Conservation (phyloP, 2,888 invertebrate genomes). For the Ophioninae sp. region DNA sequence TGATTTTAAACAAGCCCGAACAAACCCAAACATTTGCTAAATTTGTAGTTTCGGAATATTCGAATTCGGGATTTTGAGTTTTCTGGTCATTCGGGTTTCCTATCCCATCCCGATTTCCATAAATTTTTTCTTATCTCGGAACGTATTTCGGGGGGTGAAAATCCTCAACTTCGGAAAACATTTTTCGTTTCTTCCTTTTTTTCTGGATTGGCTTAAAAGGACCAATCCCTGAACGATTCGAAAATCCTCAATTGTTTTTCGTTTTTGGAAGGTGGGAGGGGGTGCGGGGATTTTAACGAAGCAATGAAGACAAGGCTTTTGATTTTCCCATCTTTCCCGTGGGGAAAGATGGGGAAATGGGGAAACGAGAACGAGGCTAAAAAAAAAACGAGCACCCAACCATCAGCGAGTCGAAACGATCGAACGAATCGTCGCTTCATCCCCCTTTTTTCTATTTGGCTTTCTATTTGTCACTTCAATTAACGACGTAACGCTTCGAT, state of each 20-base stretch:
- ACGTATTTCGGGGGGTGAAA: conserved; percentile 48
- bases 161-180: conserved; percentile 59
- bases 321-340: no score
- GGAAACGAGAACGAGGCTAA: neutral
- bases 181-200: conserved; percentile 24
- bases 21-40: no score
- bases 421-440: conserved; percentile 2
- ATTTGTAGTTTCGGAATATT: no score
- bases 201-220: conserved; percentile 26
- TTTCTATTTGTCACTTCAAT: conserved; percentile 24
- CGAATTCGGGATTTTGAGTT: no score
- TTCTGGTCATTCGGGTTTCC: no score
- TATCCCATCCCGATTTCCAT: no score
- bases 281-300: no score
- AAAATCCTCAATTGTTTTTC: no score
- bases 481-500: conserved; percentile 57
- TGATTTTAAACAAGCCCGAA: no score
- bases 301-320: no score
- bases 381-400: neutral
- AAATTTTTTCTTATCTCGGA: conserved; percentile 31
- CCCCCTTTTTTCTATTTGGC: neutral
- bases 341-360: no score
- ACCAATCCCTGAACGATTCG: conserved; percentile 11
- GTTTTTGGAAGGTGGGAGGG: no score
- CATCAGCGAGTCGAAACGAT: conserved; percentile 1